Conservation (phyloP, 2,113 vertebrate species). For the Excalfactoria chinensis region DNA sequence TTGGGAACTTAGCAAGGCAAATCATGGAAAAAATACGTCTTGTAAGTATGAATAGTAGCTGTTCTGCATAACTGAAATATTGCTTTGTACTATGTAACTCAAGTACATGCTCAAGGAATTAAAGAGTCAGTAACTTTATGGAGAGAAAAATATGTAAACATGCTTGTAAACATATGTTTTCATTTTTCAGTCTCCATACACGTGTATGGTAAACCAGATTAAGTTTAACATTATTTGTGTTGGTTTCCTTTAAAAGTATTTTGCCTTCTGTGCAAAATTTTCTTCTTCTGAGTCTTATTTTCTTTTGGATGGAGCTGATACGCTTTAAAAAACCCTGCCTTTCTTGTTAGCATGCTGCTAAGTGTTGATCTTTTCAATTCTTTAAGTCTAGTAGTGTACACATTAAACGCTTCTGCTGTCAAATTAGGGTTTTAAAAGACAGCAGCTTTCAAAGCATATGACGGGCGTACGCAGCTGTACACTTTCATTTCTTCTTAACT, state of each 20-base stretch:
- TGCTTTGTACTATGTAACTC: not conserved
- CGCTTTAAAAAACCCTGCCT: not conserved
- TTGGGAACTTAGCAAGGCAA: conserved; percentile 16
- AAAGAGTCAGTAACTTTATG: not conserved
- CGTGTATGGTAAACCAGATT: not conserved
- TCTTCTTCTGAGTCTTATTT: not conserved
- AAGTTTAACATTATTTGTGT: not conserved
- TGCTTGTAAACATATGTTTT: not conserved
- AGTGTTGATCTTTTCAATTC: not conserved
- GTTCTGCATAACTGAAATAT: not conserved
- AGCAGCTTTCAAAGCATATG: not conserved
- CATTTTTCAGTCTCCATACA: not conserved
- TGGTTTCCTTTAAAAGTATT: not conserved
- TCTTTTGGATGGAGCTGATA: not conserved
- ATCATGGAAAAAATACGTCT: conserved; percentile 29
- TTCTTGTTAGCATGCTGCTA: not conserved
- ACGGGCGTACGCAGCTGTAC: not conserved
- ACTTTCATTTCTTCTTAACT: not conserved
- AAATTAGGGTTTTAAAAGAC: not conserved
- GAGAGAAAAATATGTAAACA: not conserved
- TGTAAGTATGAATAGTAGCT: not conserved
- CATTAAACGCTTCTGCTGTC: not conserved
- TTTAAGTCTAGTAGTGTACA: not conserved
- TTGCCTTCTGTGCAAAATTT: not conserved
- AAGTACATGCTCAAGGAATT: not conserved